These are phyloP conservation scores for Scaptomyza hsui DNA, from an alignment of 1,140 invertebrate species.

Conservation along the genomic window DNA sequence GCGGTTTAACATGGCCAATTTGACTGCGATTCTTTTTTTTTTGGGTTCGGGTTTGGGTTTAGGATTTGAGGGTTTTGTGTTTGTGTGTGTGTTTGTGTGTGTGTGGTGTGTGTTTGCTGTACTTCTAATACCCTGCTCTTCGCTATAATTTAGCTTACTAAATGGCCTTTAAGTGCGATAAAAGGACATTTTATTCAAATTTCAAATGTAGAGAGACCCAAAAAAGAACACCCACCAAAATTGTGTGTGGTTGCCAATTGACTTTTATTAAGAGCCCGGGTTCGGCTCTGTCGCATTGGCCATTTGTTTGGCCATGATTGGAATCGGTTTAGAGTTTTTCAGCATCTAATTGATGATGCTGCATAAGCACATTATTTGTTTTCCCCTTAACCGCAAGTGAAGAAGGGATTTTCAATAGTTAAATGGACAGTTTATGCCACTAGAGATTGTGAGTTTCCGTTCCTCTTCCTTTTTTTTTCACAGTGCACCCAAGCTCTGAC, in stretches of 20 bases:
- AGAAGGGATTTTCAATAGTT: constrained; percentile 22
- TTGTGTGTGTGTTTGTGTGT: constrained; percentile 37
- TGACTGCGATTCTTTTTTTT: constrained; percentile 72
- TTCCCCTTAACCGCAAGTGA: neutral
- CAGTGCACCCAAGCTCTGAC: neutral
- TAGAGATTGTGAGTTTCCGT: neutral
- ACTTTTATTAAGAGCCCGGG: constrained; percentile 72
- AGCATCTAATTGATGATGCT: constrained; percentile 41
- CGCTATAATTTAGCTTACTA: constrained; percentile 76
- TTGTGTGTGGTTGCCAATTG: constrained; percentile 56
- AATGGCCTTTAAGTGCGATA: constrained; percentile 80
- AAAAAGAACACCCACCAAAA: neutral
- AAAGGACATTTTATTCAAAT: constrained; percentile 80
- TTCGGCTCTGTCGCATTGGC: constrained; percentile 48
- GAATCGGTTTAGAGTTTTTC: constrained; percentile 63
- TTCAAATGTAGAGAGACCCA: constrained; percentile 48
- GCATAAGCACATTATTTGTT: constrained; percentile 40
- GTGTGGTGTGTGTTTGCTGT: constrained; percentile 12
- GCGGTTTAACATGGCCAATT: constrained; percentile 80
- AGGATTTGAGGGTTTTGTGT: constrained; percentile 45
- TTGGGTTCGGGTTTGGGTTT: constrained; percentile 8
- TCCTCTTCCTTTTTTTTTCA: neutral
- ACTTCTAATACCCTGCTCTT: constrained; percentile 57
- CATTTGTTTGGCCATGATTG: constrained; percentile 71
- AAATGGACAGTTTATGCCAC: constrained; percentile 1